These are phyloP conservation scores for Stigmatopora argus DNA, from an alignment of 2,113 vertebrate genomes.

Conservation along the genomic window DNA sequence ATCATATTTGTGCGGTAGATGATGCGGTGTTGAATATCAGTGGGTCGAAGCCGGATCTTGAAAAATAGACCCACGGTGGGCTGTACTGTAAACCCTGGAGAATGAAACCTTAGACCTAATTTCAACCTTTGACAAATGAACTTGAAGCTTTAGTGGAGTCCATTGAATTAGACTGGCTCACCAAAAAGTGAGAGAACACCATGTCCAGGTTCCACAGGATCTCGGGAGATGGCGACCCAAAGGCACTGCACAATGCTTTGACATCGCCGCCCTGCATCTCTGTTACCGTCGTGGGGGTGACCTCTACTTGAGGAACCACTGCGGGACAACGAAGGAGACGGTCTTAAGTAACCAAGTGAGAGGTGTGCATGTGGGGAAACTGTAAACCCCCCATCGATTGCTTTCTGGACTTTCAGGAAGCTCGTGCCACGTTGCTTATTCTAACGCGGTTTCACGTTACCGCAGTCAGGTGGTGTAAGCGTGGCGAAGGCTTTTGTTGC, in stretches of 20 bases:
- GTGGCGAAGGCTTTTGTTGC: conserved; percentile 69
- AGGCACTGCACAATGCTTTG: conserved; percentile 76
- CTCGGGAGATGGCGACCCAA: conserved; percentile 78
- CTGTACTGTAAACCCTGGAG: background rate
- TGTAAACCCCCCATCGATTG: conserved; percentile 13
- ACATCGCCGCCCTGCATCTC: conserved; percentile 81
- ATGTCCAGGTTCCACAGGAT: conserved; percentile 82
- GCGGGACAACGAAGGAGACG: conserved; percentile 16
- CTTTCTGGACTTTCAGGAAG: conserved; percentile 9
- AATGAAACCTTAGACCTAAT: background rate
- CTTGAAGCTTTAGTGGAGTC: background rate
- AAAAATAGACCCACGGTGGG: background rate
- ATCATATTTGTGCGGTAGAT: background rate
- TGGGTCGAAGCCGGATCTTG: conserved; percentile 2
- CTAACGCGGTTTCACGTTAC: conserved; percentile 69
- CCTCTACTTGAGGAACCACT: conserved; percentile 81
- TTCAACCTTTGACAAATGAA: background rate
- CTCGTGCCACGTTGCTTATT: conserved; percentile 10
- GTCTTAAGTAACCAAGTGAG: background rate
- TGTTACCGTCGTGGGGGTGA: conserved; percentile 76
- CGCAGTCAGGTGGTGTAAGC: conserved; percentile 82
- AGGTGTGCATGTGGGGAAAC: background rate
- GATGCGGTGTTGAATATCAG: background rate
- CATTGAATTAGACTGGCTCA: conserved; percentile 58
- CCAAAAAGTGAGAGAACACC: conserved; percentile 79